Percentiles rank a stretch among this genome's conserved stretches.
Evolutionary conservation across 2,797 vertebrate genomes (phyloP).

Genomic region (Erpetoichthys calabaricus): DNA sequence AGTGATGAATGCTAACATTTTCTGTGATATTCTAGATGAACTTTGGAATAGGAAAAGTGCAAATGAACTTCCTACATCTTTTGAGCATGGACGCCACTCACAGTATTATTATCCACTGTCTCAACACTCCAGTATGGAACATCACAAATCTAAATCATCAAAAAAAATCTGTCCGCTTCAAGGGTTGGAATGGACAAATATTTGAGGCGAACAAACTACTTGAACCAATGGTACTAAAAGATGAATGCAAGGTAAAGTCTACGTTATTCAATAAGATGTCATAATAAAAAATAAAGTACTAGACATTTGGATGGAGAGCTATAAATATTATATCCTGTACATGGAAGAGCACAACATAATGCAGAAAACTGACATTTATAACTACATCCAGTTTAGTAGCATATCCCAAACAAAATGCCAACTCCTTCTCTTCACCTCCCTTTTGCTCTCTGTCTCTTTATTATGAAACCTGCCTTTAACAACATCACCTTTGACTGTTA

Average conservation of each 20-base stretch:
- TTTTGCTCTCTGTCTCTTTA: not conserved
- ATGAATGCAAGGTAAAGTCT: conserved; percentile 78
- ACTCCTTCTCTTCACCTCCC: not conserved
- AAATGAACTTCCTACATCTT: conserved; percentile 97
- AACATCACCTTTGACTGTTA: too few species aligned
- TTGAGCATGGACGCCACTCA: conserved; percentile 81
- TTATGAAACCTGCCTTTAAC: too few species aligned
- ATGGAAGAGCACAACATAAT: too few species aligned
- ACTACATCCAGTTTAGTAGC: too few species aligned
- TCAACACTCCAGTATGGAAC: conserved; percentile 43
- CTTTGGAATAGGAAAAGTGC: conserved; percentile 77
- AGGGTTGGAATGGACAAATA: conserved; percentile 80
- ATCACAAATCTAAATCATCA: conserved; percentile 21
- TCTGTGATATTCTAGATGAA: conserved; percentile 50
- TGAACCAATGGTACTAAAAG: conserved; percentile 68
- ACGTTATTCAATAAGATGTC: not conserved
- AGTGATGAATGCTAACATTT: conserved; percentile 3
- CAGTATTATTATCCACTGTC: conserved; percentile 73
- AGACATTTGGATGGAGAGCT: too few species aligned
- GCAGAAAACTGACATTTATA: too few species aligned
- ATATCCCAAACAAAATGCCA: not conserved
- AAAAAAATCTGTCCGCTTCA: conserved; percentile 50
- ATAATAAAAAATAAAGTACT: too few species aligned
- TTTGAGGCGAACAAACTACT: conserved; percentile 66
- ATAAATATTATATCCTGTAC: too few species aligned